phyloP scores from a whole-genome alignment of 2,797 vertebrate species.

The Syndactyla subalaris region DNA sequence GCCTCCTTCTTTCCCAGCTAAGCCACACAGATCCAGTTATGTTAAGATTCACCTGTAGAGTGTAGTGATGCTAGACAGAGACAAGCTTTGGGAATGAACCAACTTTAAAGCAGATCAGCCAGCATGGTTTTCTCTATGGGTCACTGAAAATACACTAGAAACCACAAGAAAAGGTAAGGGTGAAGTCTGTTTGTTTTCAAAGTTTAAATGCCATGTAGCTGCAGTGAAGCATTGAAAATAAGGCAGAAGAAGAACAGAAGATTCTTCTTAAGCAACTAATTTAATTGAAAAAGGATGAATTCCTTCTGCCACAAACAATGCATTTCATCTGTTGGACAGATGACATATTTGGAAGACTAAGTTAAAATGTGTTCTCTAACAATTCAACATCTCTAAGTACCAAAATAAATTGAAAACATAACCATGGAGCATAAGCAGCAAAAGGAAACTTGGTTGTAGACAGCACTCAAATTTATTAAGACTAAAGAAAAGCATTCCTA shows the following conservation, averaged over 20 bases:
- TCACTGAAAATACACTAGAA: conserved; percentile 8
- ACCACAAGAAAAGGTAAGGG: not conserved
- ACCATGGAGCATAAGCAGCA: not conserved
- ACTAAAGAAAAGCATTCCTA: not conserved
- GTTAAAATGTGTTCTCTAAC: conserved; percentile 4
- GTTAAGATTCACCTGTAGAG: not conserved
- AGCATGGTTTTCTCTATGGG: not conserved
- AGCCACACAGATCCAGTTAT: not conserved
- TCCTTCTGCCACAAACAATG: not conserved
- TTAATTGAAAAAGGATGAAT: conserved; percentile 27
- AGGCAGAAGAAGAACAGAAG: conserved; percentile 1
- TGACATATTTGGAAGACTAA: conserved; percentile 6
- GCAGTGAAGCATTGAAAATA: not conserved
- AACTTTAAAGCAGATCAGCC: not conserved
- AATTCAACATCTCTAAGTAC: not conserved
- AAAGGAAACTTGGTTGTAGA: not conserved
- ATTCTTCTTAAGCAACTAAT: not conserved
- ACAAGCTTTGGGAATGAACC: not conserved
- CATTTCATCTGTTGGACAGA: conserved; percentile 42
- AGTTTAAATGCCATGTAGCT: not conserved
- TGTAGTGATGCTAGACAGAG: not conserved
- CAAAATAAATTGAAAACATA: conserved; percentile 44
- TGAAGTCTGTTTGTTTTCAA: not conserved
- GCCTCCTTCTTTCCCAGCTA: not conserved
- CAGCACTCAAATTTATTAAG: not conserved